Base-by-base conservation (phyloP, 2,113 vertebrate species). In the Tylochromis polylepis region DNA sequence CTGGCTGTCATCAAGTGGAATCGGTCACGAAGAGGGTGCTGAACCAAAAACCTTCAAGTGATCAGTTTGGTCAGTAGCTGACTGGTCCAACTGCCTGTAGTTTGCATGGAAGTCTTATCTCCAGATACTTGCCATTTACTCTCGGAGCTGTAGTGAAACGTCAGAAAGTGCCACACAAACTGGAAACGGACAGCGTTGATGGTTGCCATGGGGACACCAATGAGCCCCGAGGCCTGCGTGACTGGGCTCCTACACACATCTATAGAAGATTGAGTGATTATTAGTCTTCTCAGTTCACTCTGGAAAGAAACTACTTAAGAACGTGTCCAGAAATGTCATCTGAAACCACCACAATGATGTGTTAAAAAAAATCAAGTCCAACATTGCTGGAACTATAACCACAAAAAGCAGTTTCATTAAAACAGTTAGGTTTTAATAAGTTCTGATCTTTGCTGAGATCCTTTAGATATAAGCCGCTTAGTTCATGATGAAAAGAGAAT, bases 261-360 rank as follows among this genome's bases (percentile, higher is more conserved):
- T 43, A 38, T 65, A n/a, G 60, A 65, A 65, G 60, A 65, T 14
- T 43, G 12, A 65, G 62, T 53, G 29, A 78, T 78, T 34, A 79
- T 79, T 18, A 55, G 8, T 79, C 20, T 79, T 79, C 31, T 55
- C 34, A 79, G 75, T 15, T 56, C 27, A 36, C 46, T 53, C 18
- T n/a, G 75, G 2, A 55, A 27, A 43, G 36, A 70, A 70, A 4
- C 36, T 70, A 24, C 34, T 14, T 67, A 22, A 67, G 4, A 67
- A 1, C 20, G 5, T 38, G 20, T 67, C 0, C 0, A 38, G 20
- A 38, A 67, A 67, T 22, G 62, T 38, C 22, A 11, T 67, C 62
- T 41, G 8, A 67, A 67, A 41, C 34, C 34, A 22, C 34, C 34
- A 67, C 4, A 67, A 3, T 22, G 62, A 67, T 67, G 62, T 67